A percentile compares a stretch with the other conserved stretches of the same genome.
Evolutionary conservation across 2,113 vertebrate species (phyloP).

Genomic region (Mirza zaza): DNA sequence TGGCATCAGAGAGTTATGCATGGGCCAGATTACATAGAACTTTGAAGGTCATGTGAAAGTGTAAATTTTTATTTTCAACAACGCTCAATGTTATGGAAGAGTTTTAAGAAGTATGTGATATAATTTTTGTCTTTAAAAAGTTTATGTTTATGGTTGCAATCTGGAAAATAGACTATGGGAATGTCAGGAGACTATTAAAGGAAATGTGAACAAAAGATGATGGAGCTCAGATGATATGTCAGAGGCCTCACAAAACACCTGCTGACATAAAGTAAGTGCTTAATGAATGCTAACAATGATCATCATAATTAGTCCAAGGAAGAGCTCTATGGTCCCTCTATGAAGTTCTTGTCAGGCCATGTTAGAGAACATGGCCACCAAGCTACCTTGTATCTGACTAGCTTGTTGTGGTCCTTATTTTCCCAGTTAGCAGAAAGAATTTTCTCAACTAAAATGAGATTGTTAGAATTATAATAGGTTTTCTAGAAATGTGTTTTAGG

Average conservation of each 20-base stretch:
- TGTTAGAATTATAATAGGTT: neutral
- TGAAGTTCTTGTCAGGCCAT: fast-evolving
- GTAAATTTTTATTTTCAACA: neutral
- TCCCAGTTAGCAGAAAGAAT: neutral
- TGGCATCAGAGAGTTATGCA: too few species aligned
- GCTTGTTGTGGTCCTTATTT: neutral
- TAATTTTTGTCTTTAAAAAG: neutral
- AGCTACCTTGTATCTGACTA: neutral
- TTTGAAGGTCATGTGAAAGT: neutral
- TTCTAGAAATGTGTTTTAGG: neutral
- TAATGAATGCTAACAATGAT: neutral
- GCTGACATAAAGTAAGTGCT: neutral
- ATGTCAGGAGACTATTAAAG: neutral
- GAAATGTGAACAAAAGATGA: neutral
- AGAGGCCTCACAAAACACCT: neutral
- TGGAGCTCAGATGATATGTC: neutral
- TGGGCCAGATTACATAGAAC: neutral
- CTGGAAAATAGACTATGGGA: neutral
- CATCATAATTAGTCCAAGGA: neutral
- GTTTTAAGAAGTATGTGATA: neutral
- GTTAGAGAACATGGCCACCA: too few species aligned
- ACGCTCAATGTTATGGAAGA: neutral
- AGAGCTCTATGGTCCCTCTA: neutral
- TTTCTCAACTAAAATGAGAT: neutral
- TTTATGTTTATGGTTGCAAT: neutral